Conservation (phyloP, 2,888 invertebrate species). For the Trissonchulus sp. region DNA sequence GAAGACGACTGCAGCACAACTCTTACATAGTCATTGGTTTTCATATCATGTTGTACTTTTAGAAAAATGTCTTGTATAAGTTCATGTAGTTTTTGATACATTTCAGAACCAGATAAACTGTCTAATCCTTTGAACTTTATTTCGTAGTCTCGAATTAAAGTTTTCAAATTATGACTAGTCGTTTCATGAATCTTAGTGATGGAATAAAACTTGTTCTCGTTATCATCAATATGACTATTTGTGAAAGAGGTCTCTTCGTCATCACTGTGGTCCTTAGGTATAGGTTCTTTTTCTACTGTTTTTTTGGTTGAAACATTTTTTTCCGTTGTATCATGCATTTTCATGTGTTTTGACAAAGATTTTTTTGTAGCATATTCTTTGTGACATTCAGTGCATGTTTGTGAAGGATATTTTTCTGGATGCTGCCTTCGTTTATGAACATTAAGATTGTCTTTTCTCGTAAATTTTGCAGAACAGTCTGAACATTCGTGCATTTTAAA, state of each 20-base stretch:
- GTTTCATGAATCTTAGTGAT: not conserved
- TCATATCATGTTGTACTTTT: not conserved
- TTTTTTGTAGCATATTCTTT: not conserved
- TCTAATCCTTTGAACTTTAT: constrained; percentile 2
- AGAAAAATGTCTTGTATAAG: not conserved
- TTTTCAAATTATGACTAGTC: not conserved
- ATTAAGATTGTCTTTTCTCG: too few relatives aligned
- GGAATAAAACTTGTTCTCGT: not conserved
- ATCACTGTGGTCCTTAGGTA: not conserved
- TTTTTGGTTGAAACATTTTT: too few relatives aligned
- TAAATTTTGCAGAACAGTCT: too few relatives aligned
- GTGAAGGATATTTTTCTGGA: too few relatives aligned
- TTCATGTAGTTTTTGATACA: not conserved
- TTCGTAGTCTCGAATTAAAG: not conserved
- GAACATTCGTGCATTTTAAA: too few relatives aligned
- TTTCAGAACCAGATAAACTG: not conserved
- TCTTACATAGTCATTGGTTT: not conserved
- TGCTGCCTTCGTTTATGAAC: too few relatives aligned
- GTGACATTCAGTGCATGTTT: not conserved
- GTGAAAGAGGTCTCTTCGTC: too few relatives aligned
- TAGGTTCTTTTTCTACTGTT: too few relatives aligned
- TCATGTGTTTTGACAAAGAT: not conserved
- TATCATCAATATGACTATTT: not conserved
- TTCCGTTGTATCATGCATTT: too few relatives aligned
- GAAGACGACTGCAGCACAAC: not conserved